A percentile compares a stretch with the other conserved stretches of the same genome.
Evolutionary conservation across 2,797 vertebrate genomes (phyloP).

Genomic region (Schizothorax lantsangensis): DNA sequence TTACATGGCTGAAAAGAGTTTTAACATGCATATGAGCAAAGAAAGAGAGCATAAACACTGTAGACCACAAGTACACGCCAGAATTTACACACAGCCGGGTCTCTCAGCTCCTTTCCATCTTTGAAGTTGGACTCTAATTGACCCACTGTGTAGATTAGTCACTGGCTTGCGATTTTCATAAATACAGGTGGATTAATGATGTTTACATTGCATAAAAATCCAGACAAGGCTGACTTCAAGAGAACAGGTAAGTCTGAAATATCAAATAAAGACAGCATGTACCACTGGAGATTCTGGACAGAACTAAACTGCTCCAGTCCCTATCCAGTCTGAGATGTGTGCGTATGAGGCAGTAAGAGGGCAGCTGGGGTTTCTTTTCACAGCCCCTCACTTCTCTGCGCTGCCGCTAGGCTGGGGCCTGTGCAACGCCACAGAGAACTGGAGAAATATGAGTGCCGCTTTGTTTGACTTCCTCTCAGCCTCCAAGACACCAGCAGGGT

Average conservation of each 20-base stretch:
- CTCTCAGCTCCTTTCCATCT: constrained; percentile 55
- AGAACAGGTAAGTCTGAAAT: constrained; percentile 4
- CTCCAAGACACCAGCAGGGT: constrained; percentile 79
- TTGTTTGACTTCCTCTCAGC: constrained; percentile 84
- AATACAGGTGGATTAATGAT: not conserved
- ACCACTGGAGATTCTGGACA: not conserved
- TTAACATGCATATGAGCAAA: constrained; percentile 68
- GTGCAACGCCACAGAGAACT: constrained; percentile 72
- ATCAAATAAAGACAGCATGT: not conserved
- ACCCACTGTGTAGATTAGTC: constrained; percentile 37
- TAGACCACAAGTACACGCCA: constrained; percentile 69
- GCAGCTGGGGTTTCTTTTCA: constrained; percentile 65
- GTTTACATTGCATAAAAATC: constrained; percentile 1
- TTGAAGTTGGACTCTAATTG: constrained; percentile 79
- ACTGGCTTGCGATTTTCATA: constrained; percentile 13
- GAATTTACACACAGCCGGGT: constrained; percentile 8
- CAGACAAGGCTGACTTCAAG: not conserved
- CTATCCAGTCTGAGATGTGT: constrained; percentile 26
- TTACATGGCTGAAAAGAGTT: constrained; percentile 73
- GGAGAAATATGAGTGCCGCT: constrained; percentile 75
- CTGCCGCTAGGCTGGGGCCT: constrained; percentile 71
- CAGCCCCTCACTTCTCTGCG: constrained; percentile 76
- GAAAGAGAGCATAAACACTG: constrained; percentile 78
- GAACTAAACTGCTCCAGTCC: constrained; percentile 14
- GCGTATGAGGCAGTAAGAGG: constrained; percentile 6